These are phyloP conservation scores for Pagetopsis macropterus DNA, from an alignment of 2,797 vertebrate genomes.

Conservation along the genomic window DNA sequence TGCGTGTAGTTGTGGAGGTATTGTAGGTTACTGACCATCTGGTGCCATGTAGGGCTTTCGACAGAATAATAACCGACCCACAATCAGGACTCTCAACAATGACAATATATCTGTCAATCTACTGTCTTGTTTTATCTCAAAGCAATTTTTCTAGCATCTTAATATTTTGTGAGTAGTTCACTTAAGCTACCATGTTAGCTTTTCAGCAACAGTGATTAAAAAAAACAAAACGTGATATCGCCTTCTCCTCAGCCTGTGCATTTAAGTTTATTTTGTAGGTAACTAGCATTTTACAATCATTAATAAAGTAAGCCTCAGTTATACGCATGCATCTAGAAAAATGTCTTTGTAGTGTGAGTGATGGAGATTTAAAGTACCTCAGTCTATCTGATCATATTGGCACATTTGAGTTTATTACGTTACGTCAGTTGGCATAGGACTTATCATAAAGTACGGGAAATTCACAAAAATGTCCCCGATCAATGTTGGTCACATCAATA, in stretches of 20 bases:
- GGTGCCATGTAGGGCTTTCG: constrained; percentile 23
- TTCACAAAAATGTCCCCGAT: neutral
- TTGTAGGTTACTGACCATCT: constrained; percentile 48
- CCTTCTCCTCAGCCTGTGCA: too few species aligned
- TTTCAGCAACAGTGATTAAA: too few species aligned
- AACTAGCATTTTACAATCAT: neutral
- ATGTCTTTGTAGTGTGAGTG: neutral
- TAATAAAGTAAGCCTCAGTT: neutral
- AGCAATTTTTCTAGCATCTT: neutral
- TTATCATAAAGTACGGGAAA: neutral
- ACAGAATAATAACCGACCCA: neutral
- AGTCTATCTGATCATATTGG: neutral
- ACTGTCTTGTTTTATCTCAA: neutral
- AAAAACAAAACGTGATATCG: too few species aligned
- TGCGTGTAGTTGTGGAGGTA: constrained; percentile 9
- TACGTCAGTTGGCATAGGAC: neutral
- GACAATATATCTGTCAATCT: neutral
- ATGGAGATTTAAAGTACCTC: neutral
- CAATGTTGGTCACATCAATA: neutral
- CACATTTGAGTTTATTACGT: neutral
- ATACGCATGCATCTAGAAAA: neutral
- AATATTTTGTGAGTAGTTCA: neutral
- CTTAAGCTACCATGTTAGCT: too few species aligned
- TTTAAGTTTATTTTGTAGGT: constrained; percentile 18
- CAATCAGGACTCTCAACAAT: too few species aligned